These are phyloP conservation scores for Drosophila hydei DNA, from an alignment of 1,140 invertebrate species.

Conservation along the genomic window DNA sequence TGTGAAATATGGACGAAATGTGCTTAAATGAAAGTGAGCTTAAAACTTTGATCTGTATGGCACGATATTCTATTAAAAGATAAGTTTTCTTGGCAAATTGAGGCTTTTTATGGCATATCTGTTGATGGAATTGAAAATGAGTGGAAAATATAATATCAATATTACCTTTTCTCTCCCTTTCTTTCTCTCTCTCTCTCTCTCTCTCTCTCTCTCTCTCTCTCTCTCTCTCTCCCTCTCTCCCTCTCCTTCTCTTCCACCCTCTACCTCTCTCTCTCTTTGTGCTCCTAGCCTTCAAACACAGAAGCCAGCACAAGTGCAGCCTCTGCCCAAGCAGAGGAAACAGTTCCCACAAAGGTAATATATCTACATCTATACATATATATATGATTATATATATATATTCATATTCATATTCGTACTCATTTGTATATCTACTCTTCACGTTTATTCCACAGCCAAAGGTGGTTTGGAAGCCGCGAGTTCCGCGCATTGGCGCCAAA, in stretches of 20 bases:
- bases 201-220: neutral
- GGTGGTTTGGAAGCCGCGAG: conserved; percentile 44
- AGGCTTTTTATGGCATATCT: too few species aligned
- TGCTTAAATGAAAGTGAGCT: too few species aligned
- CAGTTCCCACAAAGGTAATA: conserved; percentile 10
- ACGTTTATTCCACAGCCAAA: conserved; percentile 16
- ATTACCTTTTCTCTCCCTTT: neutral
- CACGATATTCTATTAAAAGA: too few species aligned
- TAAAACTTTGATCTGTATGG: too few species aligned
- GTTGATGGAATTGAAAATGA: too few species aligned
- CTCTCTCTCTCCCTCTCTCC: neutral
- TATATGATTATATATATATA: neutral
- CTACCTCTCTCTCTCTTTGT: neutral
- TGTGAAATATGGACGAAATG: too few species aligned
- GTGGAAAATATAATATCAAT: neutral
- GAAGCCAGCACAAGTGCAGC: neutral
- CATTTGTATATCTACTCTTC: neutral
- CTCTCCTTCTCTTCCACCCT: neutral
- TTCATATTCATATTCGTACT: neutral
- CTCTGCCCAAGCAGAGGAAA: neutral
- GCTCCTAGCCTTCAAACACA: conserved; percentile 7
- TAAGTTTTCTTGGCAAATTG: too few species aligned
- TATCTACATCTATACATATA: neutral
- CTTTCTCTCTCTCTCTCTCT: neutral
- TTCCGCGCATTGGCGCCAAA: conserved; percentile 73